Evolutionary conservation across 2,888 invertebrate genomes (phyloP).

Genomic region (Odontomyia ornata): DNA sequence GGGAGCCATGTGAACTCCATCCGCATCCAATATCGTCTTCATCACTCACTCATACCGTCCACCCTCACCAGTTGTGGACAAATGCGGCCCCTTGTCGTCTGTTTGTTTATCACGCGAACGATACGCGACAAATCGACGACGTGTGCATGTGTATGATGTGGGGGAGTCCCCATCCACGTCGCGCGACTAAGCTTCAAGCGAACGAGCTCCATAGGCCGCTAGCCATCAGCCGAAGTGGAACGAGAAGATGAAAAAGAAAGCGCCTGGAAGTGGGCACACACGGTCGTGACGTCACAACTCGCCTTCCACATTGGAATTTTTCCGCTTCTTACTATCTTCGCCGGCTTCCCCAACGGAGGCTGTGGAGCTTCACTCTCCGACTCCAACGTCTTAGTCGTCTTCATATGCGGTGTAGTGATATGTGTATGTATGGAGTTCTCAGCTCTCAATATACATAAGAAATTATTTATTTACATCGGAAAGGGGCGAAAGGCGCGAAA

Average conservation of each 20-base stretch:
- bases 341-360: constrained; percentile 14
- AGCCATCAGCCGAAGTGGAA: neutral
- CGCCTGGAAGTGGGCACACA: constrained; percentile 43
- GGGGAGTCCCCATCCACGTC: constrained; percentile 9
- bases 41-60: neutral
- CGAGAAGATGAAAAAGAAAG: constrained; percentile 29
- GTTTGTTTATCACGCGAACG: constrained; percentile 42
- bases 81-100: constrained; percentile 23
- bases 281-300: constrained; percentile 33
- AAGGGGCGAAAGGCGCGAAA: constrained; percentile 6
- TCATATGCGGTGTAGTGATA: constrained; percentile 31
- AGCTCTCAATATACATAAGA: constrained; percentile 16
- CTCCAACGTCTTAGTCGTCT: constrained; percentile 1
- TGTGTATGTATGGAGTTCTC: constrained; percentile 33
- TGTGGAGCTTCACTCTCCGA: constrained; percentile 13
- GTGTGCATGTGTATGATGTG: constrained; percentile 37
- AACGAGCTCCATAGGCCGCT: constrained; percentile 14
- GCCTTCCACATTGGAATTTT: constrained; percentile 31
- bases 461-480: constrained; percentile 42
- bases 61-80: constrained; percentile 6
- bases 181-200: neutral
- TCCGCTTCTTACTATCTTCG: neutral
- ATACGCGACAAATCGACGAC: constrained; percentile 43
- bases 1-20: constrained; percentile 35
- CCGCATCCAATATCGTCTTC: constrained; percentile 10